Evolutionary conservation across 2,113 vertebrate species (phyloP).

Genomic region (Semnornis frantzii): DNA sequence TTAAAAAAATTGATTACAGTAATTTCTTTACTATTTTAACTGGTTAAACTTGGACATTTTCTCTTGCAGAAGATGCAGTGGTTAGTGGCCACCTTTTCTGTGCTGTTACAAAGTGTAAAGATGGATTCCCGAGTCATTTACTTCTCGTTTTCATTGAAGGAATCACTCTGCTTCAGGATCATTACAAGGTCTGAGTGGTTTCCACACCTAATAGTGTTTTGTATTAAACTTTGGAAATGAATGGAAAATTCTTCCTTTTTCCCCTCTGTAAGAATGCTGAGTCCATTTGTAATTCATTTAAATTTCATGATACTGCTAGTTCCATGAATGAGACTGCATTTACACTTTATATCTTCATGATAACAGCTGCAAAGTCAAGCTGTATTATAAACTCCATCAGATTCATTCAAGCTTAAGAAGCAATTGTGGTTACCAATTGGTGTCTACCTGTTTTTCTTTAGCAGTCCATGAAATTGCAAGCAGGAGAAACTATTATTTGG

Average conservation of each 20-base stretch:
- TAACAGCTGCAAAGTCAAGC: background rate
- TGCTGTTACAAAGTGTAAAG: slow-evolving; percentile 12
- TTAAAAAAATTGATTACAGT: background rate
- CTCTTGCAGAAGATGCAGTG: slow-evolving; percentile 47
- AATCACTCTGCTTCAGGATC: background rate
- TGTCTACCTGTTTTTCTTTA: background rate
- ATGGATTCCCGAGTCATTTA: background rate
- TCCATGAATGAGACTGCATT: background rate
- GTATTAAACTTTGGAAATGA: background rate
- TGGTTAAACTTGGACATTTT: background rate
- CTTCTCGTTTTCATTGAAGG: slow-evolving; percentile 32
- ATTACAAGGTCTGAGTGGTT: slow-evolving; percentile 67
- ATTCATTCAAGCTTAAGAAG: background rate
- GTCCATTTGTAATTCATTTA: background rate
- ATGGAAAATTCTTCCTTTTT: background rate
- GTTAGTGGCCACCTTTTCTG: slow-evolving; percentile 37
- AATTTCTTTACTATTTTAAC: background rate
- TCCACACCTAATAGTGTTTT: background rate
- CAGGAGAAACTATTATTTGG: background rate
- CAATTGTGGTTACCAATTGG: background rate
- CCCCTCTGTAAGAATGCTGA: background rate
- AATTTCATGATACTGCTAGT: background rate
- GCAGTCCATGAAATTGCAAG: background rate
- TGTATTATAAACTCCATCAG: background rate
- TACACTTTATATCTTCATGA: background rate